Evolutionary conservation across 2,888 invertebrate species (phyloP), one percentile per base, ranked within the genome.

Genomic region (Polia nebulosa): DNA sequence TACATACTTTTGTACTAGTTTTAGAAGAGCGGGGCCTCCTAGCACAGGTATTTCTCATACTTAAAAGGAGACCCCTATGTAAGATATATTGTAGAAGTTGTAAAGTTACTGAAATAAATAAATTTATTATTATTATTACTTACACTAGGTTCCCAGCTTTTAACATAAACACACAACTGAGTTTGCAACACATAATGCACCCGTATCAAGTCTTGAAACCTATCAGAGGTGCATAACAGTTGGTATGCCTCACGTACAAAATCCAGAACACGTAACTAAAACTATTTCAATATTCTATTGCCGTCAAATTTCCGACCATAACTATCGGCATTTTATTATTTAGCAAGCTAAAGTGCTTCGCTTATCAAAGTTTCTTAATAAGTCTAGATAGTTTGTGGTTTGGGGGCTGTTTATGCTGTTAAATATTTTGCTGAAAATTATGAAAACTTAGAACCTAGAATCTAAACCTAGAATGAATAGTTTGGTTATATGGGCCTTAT

Each of bases 251-350:
- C 47, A 58, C 29, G 47, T 58, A 32, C 2, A 8, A 4, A 61
- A 53, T 13, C 36, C 0, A 25, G 15, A 49, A 73, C 53, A 67
- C 74, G 55, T 55, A 22, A 36, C 49, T 51, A 36, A 66, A 67
- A 62, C 62, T 74, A 67, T 62, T 68, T 51, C 55, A 74, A 59
- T 63, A 68, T 52, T 68, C n/a, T 51, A 47, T 59, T 69, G 34
- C 25, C 13, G 13, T 68, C 41, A 61, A 65, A 41, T 52, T 49
- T 32, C n/a, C n/a, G 27, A 2, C 3, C 32, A 60, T 52, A 73
- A 39, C 36, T 36, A 61, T 56, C 34, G 25, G 32, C 59, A 68
- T 59, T 62, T 68, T 62, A 62, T 58, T 68, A 68, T 58, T 29
- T 39, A 13, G 6, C 25, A 20, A 61, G 34, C 39, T 61, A 6